Base-by-base conservation (phyloP, 2,113 vertebrate genomes). In the Phylloscopus trochilus region DNA sequence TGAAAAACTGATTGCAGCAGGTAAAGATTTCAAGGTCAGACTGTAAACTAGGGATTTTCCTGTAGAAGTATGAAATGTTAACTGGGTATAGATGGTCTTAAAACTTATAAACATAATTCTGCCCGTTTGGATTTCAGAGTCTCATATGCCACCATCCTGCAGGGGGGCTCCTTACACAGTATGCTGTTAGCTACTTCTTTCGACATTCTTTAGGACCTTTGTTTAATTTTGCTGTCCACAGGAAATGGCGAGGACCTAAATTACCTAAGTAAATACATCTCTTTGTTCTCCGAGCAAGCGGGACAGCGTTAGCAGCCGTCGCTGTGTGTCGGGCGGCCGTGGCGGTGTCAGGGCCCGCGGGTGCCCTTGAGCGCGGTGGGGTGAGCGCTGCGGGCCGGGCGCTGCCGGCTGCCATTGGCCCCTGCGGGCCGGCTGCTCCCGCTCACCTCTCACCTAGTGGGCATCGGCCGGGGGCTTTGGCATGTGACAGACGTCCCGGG, bases 381-480 rank as follows among this genome's bases (percentile, higher is more conserved):
- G 98, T 98, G 98, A 98, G 95, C 20, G 60, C 92, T 66, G 93
- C 81, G 74, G 85, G 96, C 53, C 35, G 98, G 97, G 94, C 17
- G 58, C 92, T 78, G 94, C 83, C 77, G 76, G 95, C 92, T 94
- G 95, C 97, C 95, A 98, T 98, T 99, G 98, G 98, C 97, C 96
- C 89, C 95, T 98, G 97, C 97, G 96, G 97, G 97, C 94, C 27
- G 77, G 68, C 87, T 93, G 98, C 95, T 92, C 89, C 95, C 87
- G 96, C 97, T 98, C 97, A 98, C 98, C 98, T 98, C 98, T 99
- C 96, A 95, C 98, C 98, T 96, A 97, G 84, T 98, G 97, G 98
- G 97, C 97, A 97, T 94, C 88, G 87, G 84, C 73, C 21, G 75
- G 62, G 60, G 95, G 67, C 4, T 74, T 49, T 41, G 77, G 67